These are phyloP conservation scores for Erebia epiphron DNA, from an alignment of 2,888 invertebrate genomes.

Conservation along the genomic window DNA sequence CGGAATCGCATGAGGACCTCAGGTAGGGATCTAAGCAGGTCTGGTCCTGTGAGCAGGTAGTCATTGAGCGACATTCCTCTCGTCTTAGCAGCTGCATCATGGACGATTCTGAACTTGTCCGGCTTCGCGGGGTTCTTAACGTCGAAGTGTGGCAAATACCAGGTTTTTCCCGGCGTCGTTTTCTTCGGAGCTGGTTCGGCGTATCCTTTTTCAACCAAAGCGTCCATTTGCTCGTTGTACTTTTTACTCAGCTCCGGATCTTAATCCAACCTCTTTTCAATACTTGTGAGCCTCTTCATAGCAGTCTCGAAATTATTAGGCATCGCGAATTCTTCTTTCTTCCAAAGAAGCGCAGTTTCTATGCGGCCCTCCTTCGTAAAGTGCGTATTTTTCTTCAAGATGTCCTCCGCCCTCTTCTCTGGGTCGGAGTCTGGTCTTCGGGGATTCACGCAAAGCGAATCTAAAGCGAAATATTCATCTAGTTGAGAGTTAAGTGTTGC, in stretches of 20 bases:
- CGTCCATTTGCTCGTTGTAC: conserved; percentile 7
- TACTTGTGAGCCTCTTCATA: conserved; percentile 2
- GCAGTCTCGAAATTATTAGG: conserved; percentile 22
- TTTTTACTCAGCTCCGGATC: neutral
- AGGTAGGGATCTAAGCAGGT: conserved; percentile 39
- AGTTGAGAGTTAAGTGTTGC: neutral
- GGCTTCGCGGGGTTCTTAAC: conserved; percentile 37
- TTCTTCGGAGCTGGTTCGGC: conserved; percentile 24
- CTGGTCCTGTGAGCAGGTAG: conserved; percentile 37
- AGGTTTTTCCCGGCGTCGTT: conserved; percentile 5
- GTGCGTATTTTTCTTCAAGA: conserved; percentile 9
- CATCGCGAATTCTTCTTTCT: neutral
- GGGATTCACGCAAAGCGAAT: neutral
- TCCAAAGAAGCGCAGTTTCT: conserved; percentile 20
- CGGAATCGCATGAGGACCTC: conserved; percentile 41
- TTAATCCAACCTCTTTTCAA: conserved; percentile 16
- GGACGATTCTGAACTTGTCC: conserved; percentile 35
- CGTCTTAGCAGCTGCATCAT: conserved; percentile 37
- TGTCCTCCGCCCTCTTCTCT: conserved; percentile 13
- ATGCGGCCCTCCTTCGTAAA: neutral
- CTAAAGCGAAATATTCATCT: conserved; percentile 1
- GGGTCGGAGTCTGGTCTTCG: conserved; percentile 19
- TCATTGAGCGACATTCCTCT: conserved; percentile 32
- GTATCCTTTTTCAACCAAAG: conserved; percentile 11
- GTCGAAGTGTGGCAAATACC: conserved; percentile 40